Conservation (phyloP, 2,113 vertebrate species). For the Albula goreensis region DNA sequence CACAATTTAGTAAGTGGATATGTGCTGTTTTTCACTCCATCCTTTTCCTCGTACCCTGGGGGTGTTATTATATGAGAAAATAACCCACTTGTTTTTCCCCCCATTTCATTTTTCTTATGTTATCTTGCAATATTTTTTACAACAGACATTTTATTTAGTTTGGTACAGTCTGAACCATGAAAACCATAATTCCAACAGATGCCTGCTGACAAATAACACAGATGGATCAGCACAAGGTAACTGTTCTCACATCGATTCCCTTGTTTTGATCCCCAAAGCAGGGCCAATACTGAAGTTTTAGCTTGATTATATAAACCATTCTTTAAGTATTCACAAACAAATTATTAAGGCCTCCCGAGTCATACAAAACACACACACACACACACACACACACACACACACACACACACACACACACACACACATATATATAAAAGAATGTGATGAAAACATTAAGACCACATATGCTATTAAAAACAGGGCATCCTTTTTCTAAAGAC, state of each 20-base stretch:
- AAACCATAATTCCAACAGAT: background rate
- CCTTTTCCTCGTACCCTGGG: background rate
- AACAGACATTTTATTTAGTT: slow-evolving; percentile 5
- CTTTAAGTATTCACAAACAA: no score
- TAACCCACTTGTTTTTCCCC: background rate
- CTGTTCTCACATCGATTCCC: background rate
- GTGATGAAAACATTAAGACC: no score
- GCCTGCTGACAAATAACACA: background rate
- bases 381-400: no score
- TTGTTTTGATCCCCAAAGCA: no score
- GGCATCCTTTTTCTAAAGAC: no score
- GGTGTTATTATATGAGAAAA: background rate
- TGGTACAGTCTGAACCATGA: background rate
- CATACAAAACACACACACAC: no score
- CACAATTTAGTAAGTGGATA: background rate
- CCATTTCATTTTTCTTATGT: background rate
- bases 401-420: no score
- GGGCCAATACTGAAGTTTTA: no score
- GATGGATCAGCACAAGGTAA: background rate
- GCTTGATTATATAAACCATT: no score
- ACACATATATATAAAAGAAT: no score
- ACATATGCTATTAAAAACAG: no score
- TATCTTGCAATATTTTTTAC: background rate
- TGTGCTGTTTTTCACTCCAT: background rate
- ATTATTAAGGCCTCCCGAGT: no score